phyloP scores from a whole-genome alignment of 2,888 invertebrate genomes.

The Linhomoeus sp. region DNA sequence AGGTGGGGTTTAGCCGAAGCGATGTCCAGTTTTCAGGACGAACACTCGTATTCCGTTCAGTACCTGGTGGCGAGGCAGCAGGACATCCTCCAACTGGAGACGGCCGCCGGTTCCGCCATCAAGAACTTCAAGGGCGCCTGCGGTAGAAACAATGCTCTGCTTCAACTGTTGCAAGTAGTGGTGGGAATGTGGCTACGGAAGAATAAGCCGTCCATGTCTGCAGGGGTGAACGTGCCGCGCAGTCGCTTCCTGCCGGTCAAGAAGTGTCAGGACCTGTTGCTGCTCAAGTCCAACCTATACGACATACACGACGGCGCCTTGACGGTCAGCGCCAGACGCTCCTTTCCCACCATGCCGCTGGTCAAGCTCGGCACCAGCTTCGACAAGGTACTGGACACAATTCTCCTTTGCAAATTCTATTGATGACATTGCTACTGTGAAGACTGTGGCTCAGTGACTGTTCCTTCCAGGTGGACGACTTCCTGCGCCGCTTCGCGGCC shows the following conservation, averaged over 20 bases:
- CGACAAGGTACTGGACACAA: slow-evolving; percentile 60
- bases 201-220: too few relatives aligned
- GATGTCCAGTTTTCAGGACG: too few relatives aligned
- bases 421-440: too few relatives aligned
- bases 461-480: slow-evolving; percentile 69
- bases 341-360: slow-evolving; percentile 89
- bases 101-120: slow-evolving; percentile 98
- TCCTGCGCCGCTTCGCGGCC: slow-evolving; percentile 68
- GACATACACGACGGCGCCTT: slow-evolving; percentile 68
- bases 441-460: too few relatives aligned
- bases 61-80: too few relatives aligned
- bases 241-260: slow-evolving; percentile 95
- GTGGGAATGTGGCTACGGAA: too few relatives aligned
- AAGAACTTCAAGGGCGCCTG: slow-evolving; percentile 53
- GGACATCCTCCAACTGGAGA: slow-evolving; percentile 90
- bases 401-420: too few relatives aligned
- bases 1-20: slow-evolving; percentile 31
- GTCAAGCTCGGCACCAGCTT: slow-evolving; percentile 93
- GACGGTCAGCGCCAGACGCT: slow-evolving; percentile 76
- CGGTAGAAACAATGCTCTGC: too few relatives aligned
- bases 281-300: slow-evolving; percentile 97
- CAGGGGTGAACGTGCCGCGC: slow-evolving; percentile 76
- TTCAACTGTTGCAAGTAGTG: too few relatives aligned
- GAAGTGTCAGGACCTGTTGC: slow-evolving; percentile 83
- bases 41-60: slow-evolving; percentile 9